A percentile compares a stretch with the other conserved stretches of the same genome.
These are phyloP conservation scores for Margaritifera margaritifera DNA, from an alignment of 2,888 invertebrate genomes.

Conservation along the genomic window DNA sequence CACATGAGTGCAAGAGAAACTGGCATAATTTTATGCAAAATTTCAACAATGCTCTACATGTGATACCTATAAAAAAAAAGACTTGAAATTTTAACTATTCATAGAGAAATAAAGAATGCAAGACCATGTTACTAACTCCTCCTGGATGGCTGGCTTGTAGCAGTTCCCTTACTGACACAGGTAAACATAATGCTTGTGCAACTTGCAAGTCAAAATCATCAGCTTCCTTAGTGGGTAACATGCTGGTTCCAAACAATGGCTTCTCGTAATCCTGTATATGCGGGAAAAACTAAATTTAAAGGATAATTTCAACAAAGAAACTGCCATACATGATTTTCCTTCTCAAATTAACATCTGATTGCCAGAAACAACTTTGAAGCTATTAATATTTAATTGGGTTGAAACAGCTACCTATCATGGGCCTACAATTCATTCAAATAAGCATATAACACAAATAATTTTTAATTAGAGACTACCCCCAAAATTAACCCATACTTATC, in stretches of 20 bases:
- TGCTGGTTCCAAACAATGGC: slow-evolving; percentile 73
- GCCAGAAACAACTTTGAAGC: too few relatives aligned
- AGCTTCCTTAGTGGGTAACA: slow-evolving; percentile 71
- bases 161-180: slow-evolving; percentile 94
- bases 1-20: too few relatives aligned
- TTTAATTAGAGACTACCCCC: too few relatives aligned
- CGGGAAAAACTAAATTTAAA: not conserved
- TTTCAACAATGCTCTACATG: too few relatives aligned
- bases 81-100: not conserved
- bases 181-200: slow-evolving; percentile 92
- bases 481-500: too few relatives aligned
- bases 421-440: too few relatives aligned
- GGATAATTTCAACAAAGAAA: slow-evolving; percentile 9
- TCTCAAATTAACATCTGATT: not conserved
- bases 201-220: slow-evolving; percentile 71
- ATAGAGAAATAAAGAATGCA: not conserved
- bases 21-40: too few relatives aligned
- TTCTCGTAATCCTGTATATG: slow-evolving; percentile 74
- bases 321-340: not conserved
- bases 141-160: slow-evolving; percentile 77
- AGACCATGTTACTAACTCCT: slow-evolving; percentile 39
- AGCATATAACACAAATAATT: too few relatives aligned
- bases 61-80: too few relatives aligned
- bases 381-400: too few relatives aligned
- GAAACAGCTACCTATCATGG: too few relatives aligned